Base-by-base conservation (phyloP, 53 echinoderm and acorn worm genomes). In the Henricia sp. region DNA sequence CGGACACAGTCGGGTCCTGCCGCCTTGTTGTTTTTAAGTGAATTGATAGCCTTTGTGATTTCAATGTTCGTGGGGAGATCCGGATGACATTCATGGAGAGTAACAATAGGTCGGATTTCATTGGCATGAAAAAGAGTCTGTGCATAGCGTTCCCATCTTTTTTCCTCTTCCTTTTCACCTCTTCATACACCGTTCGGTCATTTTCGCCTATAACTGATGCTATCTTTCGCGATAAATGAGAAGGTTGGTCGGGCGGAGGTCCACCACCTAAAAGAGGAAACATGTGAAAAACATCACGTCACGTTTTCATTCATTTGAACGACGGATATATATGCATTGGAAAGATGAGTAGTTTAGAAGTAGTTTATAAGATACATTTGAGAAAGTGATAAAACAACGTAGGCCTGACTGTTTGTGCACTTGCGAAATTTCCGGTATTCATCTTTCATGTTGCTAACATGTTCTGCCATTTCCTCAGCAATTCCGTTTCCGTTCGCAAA, bases 261-360 rank as follows among this genome's bases (percentile, higher is more conserved):
- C 55, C 55, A 54, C 55, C 55, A 54, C 55, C 55, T 54, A 54
- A 54, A 54, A 54, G 55, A 54, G 55, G 55, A 54, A 54, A 54
- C 55, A 54, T 54, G 55, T 54, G 55, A 23, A 54, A 54, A 54
- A 54, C 55, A 54, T 54, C 55, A 54, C 55, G 55, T 54, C 55
- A 54, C 55, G 55, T 54, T 54, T 54, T 54, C 55, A 54, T 54
- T 54, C 55, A 11, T 54, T 54, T 54, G 55, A 54, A 54, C 55
- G 55, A 54, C n/a, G n/a, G n/a, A n/a, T n/a, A n/a, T n/a, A n/a
- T 54, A 54, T 54, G 55, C 21, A 54, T 54, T 54, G 55, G 55
- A 54, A 54, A 54, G 55, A 54, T 54, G 55, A 54, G 55, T 54
- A 54, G 55, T 54, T 54, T 54, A 54, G 13, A 54, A 54, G 55